These are phyloP conservation scores for Acanthochromis polyacanthus DNA, from an alignment of 2,113 vertebrate genomes.

Conservation along the genomic window DNA sequence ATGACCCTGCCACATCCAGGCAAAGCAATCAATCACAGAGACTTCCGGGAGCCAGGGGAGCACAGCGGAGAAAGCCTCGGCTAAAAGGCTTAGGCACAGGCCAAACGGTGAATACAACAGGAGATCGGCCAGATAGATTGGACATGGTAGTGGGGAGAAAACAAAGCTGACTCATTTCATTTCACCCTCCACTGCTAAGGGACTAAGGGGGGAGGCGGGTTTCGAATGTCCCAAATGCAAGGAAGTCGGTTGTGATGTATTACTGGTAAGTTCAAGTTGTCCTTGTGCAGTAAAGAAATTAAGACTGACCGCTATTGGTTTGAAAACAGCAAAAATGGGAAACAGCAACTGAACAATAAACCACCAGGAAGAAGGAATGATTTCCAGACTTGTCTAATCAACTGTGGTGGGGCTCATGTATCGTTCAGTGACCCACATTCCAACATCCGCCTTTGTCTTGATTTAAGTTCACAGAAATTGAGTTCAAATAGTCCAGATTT, in stretches of 20 bases:
- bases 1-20: conserved; percentile 68
- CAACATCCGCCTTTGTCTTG: too few species aligned
- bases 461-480: too few species aligned
- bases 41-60: conserved; percentile 62
- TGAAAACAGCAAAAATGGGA: not conserved
- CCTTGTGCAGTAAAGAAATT: not conserved
- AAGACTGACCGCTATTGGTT: not conserved
- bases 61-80: conserved; percentile 35
- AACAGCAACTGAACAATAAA: not conserved
- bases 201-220: conserved; percentile 20
- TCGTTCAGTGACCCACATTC: not conserved
- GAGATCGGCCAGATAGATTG: conserved; percentile 56
- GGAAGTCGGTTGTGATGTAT: conserved; percentile 30
- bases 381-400: not conserved
- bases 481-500: too few species aligned
- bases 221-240: conserved; percentile 33
- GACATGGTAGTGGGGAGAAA: conserved; percentile 45
- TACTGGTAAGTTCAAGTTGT: conserved; percentile 37
- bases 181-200: conserved; percentile 46
- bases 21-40: conserved; percentile 78
- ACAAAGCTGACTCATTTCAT: conserved; percentile 67
- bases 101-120: conserved; percentile 58
- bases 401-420: not conserved
- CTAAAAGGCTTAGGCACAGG: conserved; percentile 60
- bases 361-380: too few species aligned